These are phyloP conservation scores for Polypterus bichir DNA, from an alignment of 2,113 vertebrate genomes.

Conservation along the genomic window DNA sequence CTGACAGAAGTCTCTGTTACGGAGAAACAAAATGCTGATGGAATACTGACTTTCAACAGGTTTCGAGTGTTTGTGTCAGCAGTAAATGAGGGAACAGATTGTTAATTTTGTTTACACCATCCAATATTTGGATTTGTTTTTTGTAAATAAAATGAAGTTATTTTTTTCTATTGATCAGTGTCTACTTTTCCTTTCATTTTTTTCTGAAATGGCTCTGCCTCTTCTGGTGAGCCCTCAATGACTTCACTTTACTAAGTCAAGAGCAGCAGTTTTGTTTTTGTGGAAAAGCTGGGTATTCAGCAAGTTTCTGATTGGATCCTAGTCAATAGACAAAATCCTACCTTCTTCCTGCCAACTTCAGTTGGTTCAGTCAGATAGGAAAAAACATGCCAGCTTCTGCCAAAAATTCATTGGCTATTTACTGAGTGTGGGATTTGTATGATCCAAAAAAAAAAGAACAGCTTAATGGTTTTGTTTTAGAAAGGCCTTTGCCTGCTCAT, in stretches of 20 bases:
- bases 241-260: conserved; percentile 18
- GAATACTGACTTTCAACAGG: conserved; percentile 41
- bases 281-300: conserved; percentile 24
- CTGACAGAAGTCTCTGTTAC: conserved; percentile 45
- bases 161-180: conserved; percentile 70
- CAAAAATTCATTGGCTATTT: conserved; percentile 32
- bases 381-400: conserved; percentile 31
- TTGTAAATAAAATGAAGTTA: conserved; percentile 77
- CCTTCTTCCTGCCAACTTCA: conserved; percentile 29
- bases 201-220: conserved; percentile 31
- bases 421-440: conserved; percentile 37
- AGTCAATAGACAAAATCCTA: conserved; percentile 31
- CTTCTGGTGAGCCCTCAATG: conserved; percentile 14
- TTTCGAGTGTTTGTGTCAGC: conserved; percentile 34
- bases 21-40: conserved; percentile 47
- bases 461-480: conserved; percentile 31
- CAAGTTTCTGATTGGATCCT: conserved; percentile 27
- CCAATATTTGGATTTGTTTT: conserved; percentile 73
- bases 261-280: conserved; percentile 26
- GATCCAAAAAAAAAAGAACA: conserved; percentile 23
- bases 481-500: conserved; percentile 43
- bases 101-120: conserved; percentile 77
- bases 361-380: conserved; percentile 18
- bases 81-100: conserved; percentile 57
- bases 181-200: conserved; percentile 46